These are phyloP conservation scores for Nyctereutes procyonoides DNA, from an alignment of 2,113 vertebrate species.

Conservation along the genomic window DNA sequence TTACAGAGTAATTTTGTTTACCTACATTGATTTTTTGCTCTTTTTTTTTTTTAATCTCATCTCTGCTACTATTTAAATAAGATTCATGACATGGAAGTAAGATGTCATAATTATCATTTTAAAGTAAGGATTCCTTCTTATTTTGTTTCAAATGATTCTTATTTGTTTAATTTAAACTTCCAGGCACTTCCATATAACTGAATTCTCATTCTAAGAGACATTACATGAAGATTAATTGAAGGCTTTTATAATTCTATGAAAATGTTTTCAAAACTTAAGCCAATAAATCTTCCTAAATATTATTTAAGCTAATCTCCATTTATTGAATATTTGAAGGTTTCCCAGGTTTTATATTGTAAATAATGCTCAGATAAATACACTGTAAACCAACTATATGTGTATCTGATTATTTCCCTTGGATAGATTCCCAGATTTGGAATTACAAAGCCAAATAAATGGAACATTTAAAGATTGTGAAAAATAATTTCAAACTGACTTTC, in stretches of 20 bases:
- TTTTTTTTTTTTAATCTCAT: not conserved
- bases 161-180: not conserved
- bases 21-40: not conserved
- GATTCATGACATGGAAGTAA: not conserved
- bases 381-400: not conserved
- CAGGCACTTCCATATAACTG: not conserved
- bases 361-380: not conserved
- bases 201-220: not conserved
- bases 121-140: not conserved
- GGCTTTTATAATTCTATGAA: conserved; percentile 2
- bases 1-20: not conserved
- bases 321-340: conserved; percentile 5
- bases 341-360: not conserved
- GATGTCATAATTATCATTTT: not conserved
- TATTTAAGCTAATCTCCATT: not conserved
- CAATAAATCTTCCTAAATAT: not conserved
- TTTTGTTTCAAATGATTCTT: not conserved
- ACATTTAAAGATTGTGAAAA: conserved; percentile 30
- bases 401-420: conserved; percentile 25
- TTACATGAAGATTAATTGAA: not conserved
- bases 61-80: not conserved
- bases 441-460: not conserved
- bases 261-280: not conserved
- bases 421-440: conserved; percentile 2
- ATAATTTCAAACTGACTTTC: not conserved